Evolutionary conservation across 2,113 vertebrate species (phyloP).

Genomic region (Poeciliopsis turrubarensis): DNA sequence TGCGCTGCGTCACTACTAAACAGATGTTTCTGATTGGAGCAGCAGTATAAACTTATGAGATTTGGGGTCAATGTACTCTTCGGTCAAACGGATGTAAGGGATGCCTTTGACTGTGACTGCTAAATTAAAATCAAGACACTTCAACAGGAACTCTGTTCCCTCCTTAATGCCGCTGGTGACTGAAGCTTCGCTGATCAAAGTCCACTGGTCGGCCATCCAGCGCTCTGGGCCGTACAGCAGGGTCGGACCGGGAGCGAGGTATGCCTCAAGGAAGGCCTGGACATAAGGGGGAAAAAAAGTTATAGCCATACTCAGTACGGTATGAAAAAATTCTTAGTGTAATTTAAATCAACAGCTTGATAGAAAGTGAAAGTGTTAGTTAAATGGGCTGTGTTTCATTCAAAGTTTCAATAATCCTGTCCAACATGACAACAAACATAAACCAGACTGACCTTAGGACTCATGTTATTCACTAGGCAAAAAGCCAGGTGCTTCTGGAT

Average conservation of each 20-base stretch:
- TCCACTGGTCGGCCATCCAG: conserved; percentile 96
- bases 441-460: conserved; percentile 86
- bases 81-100: conserved; percentile 90
- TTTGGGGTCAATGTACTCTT: conserved; percentile 94
- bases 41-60: conserved; percentile 96
- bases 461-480: conserved; percentile 96
- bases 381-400: background rate
- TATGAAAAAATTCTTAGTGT: no score
- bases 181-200: conserved; percentile 91
- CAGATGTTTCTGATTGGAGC: conserved; percentile 86
- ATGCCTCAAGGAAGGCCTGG: conserved; percentile 93
- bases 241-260: conserved; percentile 89
- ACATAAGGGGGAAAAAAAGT: background rate
- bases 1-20: conserved; percentile 35
- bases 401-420: background rate
- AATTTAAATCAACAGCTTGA: background rate
- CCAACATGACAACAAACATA: background rate
- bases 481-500: conserved; percentile 95
- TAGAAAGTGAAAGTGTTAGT: background rate
- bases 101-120: conserved; percentile 90
- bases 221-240: conserved; percentile 93
- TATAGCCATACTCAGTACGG: background rate
- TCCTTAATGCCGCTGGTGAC: conserved; percentile 90
- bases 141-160: conserved; percentile 88
- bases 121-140: conserved; percentile 92